Evolutionary conservation across 2,888 invertebrate species (phyloP), one percentile per base, ranked within the genome.

Genomic region (Heteropelma amictum): DNA sequence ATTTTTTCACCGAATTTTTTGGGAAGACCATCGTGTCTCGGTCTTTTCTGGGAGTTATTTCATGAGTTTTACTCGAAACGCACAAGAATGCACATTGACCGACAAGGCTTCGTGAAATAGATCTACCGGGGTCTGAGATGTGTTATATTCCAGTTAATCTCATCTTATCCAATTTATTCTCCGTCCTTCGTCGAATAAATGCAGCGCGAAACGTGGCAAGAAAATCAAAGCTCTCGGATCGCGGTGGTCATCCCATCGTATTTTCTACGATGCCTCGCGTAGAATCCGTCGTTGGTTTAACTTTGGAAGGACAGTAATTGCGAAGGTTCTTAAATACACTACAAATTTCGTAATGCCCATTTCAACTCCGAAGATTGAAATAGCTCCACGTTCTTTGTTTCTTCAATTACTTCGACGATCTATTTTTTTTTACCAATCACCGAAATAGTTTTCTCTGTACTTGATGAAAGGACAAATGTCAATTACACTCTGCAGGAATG

Each of bases 291-390:
- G 40, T 30, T 53, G 42, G 17, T 56, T 40, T 14, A 5, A 49
- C 49, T 47, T 42, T 21, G 63, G 12, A 12, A 45, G 21, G 14
- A 21, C 17, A 73, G 72, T 63, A 73, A 73, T 73, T 63, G 40
- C 72, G 51, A 38, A 21, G 61, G 21, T 47, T 30, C 19, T 68
- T 42, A 68, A 73, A 68, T 42, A 73, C 38, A 14, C 23, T 10
- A 56, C 63, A 42, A 49, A 67, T 26, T 49, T 8, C 54, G 33
- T 54, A 54, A 35, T 54, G 54, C 54, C 54, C 19, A 12, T 54
- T 19, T 33, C 19, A 38, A 63, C 54, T 56, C 56, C 40, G 40
- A 47, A 49, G 47, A 14, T 26, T 42, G 47, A 63, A 73, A 73
- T 61, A 40, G 63, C 47, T 71, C 49, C 45, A 26, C 28, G 28